phyloP scores from a whole-genome alignment of 2,797 vertebrate species.

The Harpagifer antarcticus region DNA sequence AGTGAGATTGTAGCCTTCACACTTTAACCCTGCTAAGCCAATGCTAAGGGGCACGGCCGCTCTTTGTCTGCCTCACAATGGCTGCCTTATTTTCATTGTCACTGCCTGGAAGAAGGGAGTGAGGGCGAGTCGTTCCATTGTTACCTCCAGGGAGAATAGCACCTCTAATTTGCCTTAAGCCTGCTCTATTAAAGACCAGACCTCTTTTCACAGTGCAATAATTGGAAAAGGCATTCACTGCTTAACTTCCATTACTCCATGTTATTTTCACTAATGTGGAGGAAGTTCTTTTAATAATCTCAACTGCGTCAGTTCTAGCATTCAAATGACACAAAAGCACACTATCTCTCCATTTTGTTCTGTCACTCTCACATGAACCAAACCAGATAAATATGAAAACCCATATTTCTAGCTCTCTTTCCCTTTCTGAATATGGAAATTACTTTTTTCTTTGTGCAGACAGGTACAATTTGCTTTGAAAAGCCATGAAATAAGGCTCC shows the following conservation, averaged over 20 bases:
- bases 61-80: constrained; percentile 87
- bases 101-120: constrained; percentile 49
- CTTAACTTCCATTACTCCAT: constrained; percentile 81
- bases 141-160: constrained; percentile 85
- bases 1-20: constrained; percentile 72
- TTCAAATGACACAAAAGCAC: constrained; percentile 58
- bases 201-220: constrained; percentile 90
- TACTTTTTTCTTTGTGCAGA: constrained; percentile 1
- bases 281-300: constrained; percentile 73
- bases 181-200: constrained; percentile 90
- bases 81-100: constrained; percentile 85
- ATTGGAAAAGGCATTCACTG: constrained; percentile 90
- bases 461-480: not conserved
- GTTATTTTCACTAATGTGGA: constrained; percentile 76
- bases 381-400: constrained; percentile 35
- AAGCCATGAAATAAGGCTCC: constrained; percentile 10
- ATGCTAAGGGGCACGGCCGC: constrained; percentile 78
- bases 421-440: constrained; percentile 30
- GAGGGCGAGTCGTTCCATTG: constrained; percentile 72
- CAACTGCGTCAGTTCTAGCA: constrained; percentile 62
- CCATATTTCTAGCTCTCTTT: constrained; percentile 35
- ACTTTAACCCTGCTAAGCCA: constrained; percentile 81
- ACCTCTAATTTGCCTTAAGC: constrained; percentile 91
- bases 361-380: constrained; percentile 14
- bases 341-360: constrained; percentile 53